Percentiles rank a stretch among this genome's conserved stretches.
These are phyloP conservation scores for Campylomormyrus tamandua DNA, from an alignment of 2,113 vertebrate species.

Conservation along the genomic window DNA sequence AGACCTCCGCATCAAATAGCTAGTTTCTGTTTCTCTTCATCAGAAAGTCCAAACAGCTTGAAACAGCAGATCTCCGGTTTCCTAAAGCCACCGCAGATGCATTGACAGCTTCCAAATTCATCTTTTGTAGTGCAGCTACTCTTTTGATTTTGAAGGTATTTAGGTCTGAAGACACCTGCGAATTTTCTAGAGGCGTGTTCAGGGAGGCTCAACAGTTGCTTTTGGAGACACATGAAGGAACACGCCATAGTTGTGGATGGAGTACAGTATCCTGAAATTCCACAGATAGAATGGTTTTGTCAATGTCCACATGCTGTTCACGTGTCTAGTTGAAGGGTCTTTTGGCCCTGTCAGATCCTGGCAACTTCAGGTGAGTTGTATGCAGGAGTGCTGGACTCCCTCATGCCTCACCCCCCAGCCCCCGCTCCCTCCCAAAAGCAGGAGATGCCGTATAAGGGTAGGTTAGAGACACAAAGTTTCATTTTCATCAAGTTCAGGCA, in stretches of 20 bases:
- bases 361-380: neutral
- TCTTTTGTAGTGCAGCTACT: neutral
- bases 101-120: neutral
- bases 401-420: neutral
- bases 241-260: neutral
- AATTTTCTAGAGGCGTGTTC: neutral
- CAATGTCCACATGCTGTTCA: neutral
- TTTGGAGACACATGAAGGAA: neutral
- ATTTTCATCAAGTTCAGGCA: neutral
- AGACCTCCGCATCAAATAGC: neutral
- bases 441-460: neutral
- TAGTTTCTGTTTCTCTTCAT: neutral
- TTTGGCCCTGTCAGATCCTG: neutral
- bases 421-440: neutral
- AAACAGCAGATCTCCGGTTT: neutral
- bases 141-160: neutral
- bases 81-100: neutral
- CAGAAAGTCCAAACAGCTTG: neutral
- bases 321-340: neutral
- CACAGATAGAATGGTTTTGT: neutral
- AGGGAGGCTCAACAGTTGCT: neutral
- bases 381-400: neutral
- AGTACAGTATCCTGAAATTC: neutral
- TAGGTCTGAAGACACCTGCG: neutral
- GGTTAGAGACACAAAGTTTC: neutral